These are phyloP conservation scores for Macaca fascicularis DNA, from an alignment of 2,113 vertebrate genomes.

Conservation along the genomic window DNA sequence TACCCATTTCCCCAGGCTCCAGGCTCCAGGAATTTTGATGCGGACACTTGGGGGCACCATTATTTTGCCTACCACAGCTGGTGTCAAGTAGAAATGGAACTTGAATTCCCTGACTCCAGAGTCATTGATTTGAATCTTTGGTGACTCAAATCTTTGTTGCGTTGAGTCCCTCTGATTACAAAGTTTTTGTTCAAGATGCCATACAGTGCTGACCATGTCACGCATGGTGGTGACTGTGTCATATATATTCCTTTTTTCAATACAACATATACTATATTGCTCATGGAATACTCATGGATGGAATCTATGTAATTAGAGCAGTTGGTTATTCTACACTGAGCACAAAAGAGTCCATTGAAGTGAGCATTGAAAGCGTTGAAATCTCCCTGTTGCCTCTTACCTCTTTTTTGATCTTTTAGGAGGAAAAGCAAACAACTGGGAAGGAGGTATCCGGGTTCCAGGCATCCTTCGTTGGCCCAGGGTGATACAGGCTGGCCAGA, in stretches of 20 bases:
- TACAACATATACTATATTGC: accelerated
- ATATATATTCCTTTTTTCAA: accelerated
- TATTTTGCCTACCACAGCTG: neutral
- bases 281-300: accelerated
- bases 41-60: accelerated
- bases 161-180: neutral
- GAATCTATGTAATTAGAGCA: accelerated
- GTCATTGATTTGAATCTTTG: neutral
- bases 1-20: neutral
- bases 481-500: conserved; percentile 75
- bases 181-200: neutral
- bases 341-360: accelerated
- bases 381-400: neutral
- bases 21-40: too few relatives aligned
- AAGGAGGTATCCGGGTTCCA: conserved; percentile 93
- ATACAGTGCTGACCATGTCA: accelerated
- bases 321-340: accelerated
- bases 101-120: accelerated
- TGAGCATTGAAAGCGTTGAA: accelerated
- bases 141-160: too few relatives aligned
- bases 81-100: too few relatives aligned
- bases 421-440: conserved; percentile 93
- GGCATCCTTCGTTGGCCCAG: conserved; percentile 89
- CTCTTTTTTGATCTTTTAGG: conserved; percentile 78
- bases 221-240: accelerated